Evolutionary conservation across 2,797 vertebrate species (phyloP), one percentile per base, ranked within the genome.

Genomic region (Bucorvus abyssinicus): DNA sequence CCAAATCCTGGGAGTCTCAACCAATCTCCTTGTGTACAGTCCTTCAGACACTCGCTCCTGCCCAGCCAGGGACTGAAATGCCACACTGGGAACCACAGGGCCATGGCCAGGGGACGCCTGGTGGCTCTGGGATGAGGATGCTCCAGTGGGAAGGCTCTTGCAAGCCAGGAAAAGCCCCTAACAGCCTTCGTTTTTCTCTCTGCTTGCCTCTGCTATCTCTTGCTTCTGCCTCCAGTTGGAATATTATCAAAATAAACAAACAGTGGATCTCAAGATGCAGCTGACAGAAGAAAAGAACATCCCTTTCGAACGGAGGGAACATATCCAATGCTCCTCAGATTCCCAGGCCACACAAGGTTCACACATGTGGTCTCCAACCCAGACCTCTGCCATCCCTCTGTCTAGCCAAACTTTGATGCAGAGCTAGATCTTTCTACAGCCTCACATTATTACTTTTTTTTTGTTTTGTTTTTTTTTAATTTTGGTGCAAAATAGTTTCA

Each of bases 201-300:
- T 30, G 59, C 44, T 89, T 3, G 11, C 38, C 71, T 77, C 85
- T 70, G 59, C 45, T 88, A 21, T 84, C 79, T 71, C 68, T 55
- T 83, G 40, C 55, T 91, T 83, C 93, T 73, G 71, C 42, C 61
- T 92, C 87, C 87, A 88, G 40, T 57, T 90, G 94, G 80, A 92
- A 53, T 8, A 38, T 10, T 14, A 61, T 56, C 87, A 88, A 95
- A 92, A 36, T 30, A 90, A 90, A 84, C 2, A 70, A 57, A 87
- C 36, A 69, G 44, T 12, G 24, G 22, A 36, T 53, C 75, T 85
- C 61, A 53, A 88, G 90, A 87, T 85, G 59, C 63, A 71, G 55
- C 67, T 36, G 80, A 57, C 71, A 92, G 45, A 38, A 47, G 29
- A 47, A 57, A 45, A 45, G 29, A 38, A 57, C 67, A 42, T 26